A percentile compares a stretch with the other conserved stretches of the same genome.
These are phyloP conservation scores for Catagonus wagneri DNA, from an alignment of 2,113 vertebrate genomes.

Conservation along the genomic window DNA sequence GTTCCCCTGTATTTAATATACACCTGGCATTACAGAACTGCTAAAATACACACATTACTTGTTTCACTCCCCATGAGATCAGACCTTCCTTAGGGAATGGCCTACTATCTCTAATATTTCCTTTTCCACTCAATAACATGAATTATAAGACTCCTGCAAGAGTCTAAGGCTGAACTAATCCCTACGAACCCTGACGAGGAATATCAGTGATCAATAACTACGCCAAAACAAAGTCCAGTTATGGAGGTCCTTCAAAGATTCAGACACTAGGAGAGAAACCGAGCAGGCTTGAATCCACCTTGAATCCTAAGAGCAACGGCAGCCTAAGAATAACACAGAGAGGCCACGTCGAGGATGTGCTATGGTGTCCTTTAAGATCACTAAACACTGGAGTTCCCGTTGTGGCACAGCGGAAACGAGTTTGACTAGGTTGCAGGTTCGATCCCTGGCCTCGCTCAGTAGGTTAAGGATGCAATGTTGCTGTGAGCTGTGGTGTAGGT, in stretches of 20 bases:
- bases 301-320: neutral
- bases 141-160: neutral
- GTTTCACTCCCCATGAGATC: neutral
- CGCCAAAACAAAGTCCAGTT: neutral
- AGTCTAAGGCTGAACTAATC: neutral
- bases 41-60: neutral
- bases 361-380: neutral
- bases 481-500: too few species aligned
- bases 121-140: neutral
- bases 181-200: neutral
- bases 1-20: neutral
- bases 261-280: neutral
- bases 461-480: too few species aligned
- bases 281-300: neutral
- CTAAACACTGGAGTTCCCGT: too few species aligned
- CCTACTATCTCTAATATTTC: constrained; percentile 2
- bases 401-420: too few species aligned
- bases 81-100: neutral
- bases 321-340: neutral
- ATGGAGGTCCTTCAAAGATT: neutral
- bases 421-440: too few species aligned
- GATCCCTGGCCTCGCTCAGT: too few species aligned
- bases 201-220: neutral
- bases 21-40: neutral
- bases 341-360: neutral